These are phyloP conservation scores for Diarsia dahlii DNA, from an alignment of 2,888 invertebrate genomes.

Conservation along the genomic window DNA sequence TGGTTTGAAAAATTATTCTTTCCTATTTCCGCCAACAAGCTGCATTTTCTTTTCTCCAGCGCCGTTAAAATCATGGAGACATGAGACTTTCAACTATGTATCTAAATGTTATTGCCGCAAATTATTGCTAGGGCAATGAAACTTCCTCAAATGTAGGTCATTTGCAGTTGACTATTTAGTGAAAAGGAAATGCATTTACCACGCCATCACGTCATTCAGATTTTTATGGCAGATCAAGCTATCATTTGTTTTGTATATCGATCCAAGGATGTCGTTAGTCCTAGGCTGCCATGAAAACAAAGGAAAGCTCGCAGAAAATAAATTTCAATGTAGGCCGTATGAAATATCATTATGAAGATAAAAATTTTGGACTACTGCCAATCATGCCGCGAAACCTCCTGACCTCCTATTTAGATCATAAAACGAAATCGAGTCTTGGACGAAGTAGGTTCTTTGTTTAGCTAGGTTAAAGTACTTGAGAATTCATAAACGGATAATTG, in stretches of 20 bases:
- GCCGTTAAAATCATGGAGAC: background rate
- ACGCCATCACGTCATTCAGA: background rate
- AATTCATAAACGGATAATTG: conserved; percentile 38
- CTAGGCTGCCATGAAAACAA: conserved; percentile 9
- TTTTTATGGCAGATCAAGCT: background rate
- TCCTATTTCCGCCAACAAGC: background rate
- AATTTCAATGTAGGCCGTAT: conserved; percentile 45
- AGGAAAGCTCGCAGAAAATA: conserved; percentile 22
- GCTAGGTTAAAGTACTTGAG: conserved; percentile 20
- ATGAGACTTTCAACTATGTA: background rate
- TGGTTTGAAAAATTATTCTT: background rate
- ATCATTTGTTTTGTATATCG: background rate
- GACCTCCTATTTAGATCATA: conserved; percentile 51
- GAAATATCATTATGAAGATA: conserved; percentile 48
- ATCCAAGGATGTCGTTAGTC: background rate
- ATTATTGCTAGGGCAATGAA: too few species aligned
- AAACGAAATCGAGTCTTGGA: conserved; percentile 50
- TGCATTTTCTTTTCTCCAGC: background rate
- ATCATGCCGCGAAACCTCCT: conserved; percentile 42
- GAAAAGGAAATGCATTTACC: background rate
- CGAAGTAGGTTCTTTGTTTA: conserved; percentile 4
- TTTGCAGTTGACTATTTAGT: background rate
- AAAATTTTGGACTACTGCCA: conserved; percentile 56
- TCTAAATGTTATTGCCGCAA: background rate
- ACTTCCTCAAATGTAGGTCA: background rate